Base-by-base conservation (phyloP, 2,888 invertebrate genomes). In the Leptinotarsa juncta region DNA sequence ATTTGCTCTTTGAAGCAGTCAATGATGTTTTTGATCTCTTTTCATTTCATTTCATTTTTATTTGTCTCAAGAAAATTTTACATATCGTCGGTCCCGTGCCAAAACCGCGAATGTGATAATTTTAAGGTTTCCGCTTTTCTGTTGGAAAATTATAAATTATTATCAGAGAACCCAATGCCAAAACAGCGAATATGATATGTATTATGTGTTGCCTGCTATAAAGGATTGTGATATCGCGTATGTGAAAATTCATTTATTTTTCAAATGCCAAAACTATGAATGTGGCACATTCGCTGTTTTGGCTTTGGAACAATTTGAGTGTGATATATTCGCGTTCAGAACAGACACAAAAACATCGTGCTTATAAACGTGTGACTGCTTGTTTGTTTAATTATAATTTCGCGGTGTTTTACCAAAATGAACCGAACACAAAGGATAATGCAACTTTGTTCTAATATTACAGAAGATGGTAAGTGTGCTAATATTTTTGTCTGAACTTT, bases 21-120 rank as follows among this genome's bases (percentile, higher is more conserved):
- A 26, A 26, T 26, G 4, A 26, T 26, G 26, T 3, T 4, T 26
- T 26, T 4, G 26, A 26, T 26, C 26, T 26, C 4, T 26, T 4
- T 26, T 26, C 4, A 26, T 26, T 26, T 26, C 4, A 26, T 26
- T 26, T 26, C 3, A 26, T 26, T 26, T 26, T 26, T 26, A 26
- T 26, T 26, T 26, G 26, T 26, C 26, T 26, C 26, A 4, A 26
- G 26, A 26, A 26, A 26, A 26, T 26, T 26, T 26, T 26, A 26
- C 26, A 26, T 26, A 5, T 55, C 55, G 55, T 55, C 55, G 55
- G 4, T 15, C 10, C 55, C 3, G 18, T 18, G 55, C 4, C 55
- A 55, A n/a, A 55, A 55, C 18, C 66, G 66, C 66, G 48, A 66
- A 66, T 66, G 66, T 66, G 66, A 32, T 42, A 66, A 66, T 66